Evolutionary conservation across 1,140 invertebrate genomes (phyloP), one percentile per base, ranked within the genome.

Genomic region (Drosophila teissieri): DNA sequence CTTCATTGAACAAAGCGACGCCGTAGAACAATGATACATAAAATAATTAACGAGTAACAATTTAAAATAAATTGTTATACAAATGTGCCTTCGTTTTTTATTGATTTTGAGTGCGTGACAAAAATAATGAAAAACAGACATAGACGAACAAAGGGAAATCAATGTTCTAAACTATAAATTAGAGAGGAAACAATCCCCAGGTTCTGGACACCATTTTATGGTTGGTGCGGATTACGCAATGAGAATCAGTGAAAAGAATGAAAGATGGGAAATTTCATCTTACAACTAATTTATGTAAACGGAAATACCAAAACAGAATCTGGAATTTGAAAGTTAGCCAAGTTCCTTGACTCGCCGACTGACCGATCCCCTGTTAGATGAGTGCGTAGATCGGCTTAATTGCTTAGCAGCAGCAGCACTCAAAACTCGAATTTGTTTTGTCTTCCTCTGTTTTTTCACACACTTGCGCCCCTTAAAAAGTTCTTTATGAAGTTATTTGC

Each of bases 61-160:
- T 80, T 84, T 80, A 85, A 80, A 85, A 65, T 61, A 80, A 84
- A 80, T 82, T 78, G 74, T 74, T 70, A 58, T 54, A 74, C 74
- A 75, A 78, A 83, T 78, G 69, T 22, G 45, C 10, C 40, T 46
- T 51, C 39, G 44, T 31, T n/a, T 81, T 80, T 81, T 68, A 82
- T 78, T 78, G 80, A 78, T 73, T 75, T 67, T 14, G 55, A 62
- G 81, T 80, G 73, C 77, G 81, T 84, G 81, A 64, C 62, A 67
- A 72, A 37, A 53, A 74, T 54, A 49, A 70, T 54, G 58, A 67
- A 60, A 56, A 40, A n/a, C 17, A 48, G 17, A 55, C 39, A 62
- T 22, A 54, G 12, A 40, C 34, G 36, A 49, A 69, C 57, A 78
- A 61, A 46, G 61, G 51, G 58, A 60, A 37, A 37, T 55, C 67